Conservation (phyloP, 2,113 vertebrate genomes). For the Phalacrocorax carbo region DNA sequence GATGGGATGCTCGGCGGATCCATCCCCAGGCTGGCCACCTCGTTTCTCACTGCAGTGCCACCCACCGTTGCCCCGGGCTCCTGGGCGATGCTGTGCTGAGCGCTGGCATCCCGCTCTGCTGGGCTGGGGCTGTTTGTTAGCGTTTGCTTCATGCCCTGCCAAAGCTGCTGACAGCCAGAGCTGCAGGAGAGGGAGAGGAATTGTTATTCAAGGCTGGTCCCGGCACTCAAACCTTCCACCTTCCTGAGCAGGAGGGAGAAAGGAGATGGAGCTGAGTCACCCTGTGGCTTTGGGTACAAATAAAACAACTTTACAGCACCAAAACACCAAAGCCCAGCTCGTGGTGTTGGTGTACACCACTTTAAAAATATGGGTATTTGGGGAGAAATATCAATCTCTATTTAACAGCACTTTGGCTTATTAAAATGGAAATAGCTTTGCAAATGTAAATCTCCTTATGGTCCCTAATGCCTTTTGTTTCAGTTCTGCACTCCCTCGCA, state of each 20-base stretch:
- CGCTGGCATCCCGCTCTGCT: accelerated
- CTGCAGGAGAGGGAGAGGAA: not conserved
- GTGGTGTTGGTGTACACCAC: not conserved
- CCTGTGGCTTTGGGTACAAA: not conserved
- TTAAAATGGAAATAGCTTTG: slow-evolving; percentile 58
- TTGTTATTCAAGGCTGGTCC: slow-evolving; percentile 10
- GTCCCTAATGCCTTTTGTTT: slow-evolving; percentile 53
- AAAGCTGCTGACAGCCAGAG: not conserved
- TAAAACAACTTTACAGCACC: not conserved
- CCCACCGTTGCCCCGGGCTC: not conserved
- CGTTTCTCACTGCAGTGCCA: accelerated
- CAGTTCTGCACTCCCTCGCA: not conserved
- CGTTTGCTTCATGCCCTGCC: not conserved
- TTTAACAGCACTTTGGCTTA: slow-evolving; percentile 53
- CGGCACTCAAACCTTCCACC: not conserved
- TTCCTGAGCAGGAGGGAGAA: not conserved
- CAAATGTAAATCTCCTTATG: slow-evolving; percentile 57
- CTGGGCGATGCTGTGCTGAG: not conserved
- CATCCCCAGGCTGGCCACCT: accelerated
- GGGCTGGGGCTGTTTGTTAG: not conserved
- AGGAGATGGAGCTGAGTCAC: not conserved
- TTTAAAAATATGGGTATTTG: slow-evolving; percentile 14
- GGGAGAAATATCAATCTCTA: slow-evolving; percentile 61
- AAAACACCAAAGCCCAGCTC: not conserved
- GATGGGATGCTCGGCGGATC: accelerated